Evolutionary conservation across 2,797 vertebrate genomes (phyloP), one percentile per base, ranked within the genome.

Genomic region (Pseudopleuronectes americanus): DNA sequence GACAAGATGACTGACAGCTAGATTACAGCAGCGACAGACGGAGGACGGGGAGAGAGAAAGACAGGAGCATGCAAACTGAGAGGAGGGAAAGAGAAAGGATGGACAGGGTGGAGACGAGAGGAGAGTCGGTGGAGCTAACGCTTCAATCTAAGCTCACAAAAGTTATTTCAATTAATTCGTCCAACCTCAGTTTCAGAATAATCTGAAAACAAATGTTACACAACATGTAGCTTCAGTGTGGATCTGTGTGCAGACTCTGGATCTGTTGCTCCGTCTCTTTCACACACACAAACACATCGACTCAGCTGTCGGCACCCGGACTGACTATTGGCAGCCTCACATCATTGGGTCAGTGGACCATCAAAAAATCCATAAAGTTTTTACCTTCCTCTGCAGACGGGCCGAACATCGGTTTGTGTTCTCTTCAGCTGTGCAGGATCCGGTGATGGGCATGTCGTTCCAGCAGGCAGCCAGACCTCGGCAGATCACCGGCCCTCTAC

Each of bases 1-100:
- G 87, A 89, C 86, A 87, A 79, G 55, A 79, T 91, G 90, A 92
- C 21, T 87, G 88, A 89, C 89, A 91, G 85, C 71, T 77, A 78
- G 84, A 90, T 92, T 85, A 88, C 74, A 78, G 70, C 60, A 16
- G 57, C 62, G 81, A 84, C 65, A 56, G 75, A 36, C 16, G 41
- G 60, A 69, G 52, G 77, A 74, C 3, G 22, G 43, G 61, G 26
- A n/a, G 41, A 24, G 28, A 19, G 63, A 52, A 26, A 45, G 64
- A 26, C 24, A 22, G 6, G 12, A 9, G 45, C 38, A 65, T 31
- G 68, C 56, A 65, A 74, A 71, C 23, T 28, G 19, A 60, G 52
- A 43, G 55, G 19, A 38, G n/a, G 10, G 22, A 53, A 8, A 48
- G 19, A 63, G 16, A 53, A 23, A 13, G 1, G 23, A 19, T 3